Conservation (phyloP, 2,113 vertebrate species). For the Nerophis ophidion region DNA sequence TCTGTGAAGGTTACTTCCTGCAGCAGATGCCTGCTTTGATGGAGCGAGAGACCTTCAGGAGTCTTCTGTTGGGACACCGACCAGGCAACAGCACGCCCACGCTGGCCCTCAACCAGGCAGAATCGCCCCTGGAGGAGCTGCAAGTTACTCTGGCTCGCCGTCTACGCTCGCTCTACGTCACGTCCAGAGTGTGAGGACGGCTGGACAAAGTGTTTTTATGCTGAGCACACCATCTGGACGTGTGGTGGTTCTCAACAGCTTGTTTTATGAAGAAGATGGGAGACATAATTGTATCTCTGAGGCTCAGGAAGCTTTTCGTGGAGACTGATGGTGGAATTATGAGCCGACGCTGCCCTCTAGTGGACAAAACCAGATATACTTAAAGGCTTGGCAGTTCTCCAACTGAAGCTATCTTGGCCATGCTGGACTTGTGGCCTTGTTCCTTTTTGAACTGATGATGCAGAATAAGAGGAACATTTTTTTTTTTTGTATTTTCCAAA, state of each 20-base stretch:
- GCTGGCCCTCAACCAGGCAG: conserved; percentile 59
- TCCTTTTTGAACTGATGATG: conserved; percentile 9
- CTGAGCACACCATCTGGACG: conserved; percentile 2
- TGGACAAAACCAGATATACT: conserved; percentile 36
- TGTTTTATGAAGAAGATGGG: conserved; percentile 5
- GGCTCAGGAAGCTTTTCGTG: conserved; percentile 39
- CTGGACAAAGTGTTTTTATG: background rate
- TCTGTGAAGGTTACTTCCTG: conserved; percentile 93
- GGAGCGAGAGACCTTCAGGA: conserved; percentile 83
- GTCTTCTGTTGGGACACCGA: conserved; percentile 78
- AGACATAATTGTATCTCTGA: conserved; percentile 13
- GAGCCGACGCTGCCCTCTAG: conserved; percentile 51
- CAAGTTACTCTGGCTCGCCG: conserved; percentile 79
- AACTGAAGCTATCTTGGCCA: conserved; percentile 29
- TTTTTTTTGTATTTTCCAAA: background rate
- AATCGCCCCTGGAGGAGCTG: conserved; percentile 80
- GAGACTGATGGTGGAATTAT: conserved; percentile 11
- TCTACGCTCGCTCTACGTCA: conserved; percentile 81
- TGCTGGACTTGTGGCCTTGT: conserved; percentile 47
- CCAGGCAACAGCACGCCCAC: conserved; percentile 45
- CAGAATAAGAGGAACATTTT: conserved; percentile 13
- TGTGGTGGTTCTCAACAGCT: conserved; percentile 2
- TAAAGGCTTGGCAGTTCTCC: conserved; percentile 3
- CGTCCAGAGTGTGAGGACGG: conserved; percentile 79
- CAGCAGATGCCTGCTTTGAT: conserved; percentile 86